Base-by-base conservation (phyloP, 2,888 invertebrate genomes). In the Deilephila porcellus region DNA sequence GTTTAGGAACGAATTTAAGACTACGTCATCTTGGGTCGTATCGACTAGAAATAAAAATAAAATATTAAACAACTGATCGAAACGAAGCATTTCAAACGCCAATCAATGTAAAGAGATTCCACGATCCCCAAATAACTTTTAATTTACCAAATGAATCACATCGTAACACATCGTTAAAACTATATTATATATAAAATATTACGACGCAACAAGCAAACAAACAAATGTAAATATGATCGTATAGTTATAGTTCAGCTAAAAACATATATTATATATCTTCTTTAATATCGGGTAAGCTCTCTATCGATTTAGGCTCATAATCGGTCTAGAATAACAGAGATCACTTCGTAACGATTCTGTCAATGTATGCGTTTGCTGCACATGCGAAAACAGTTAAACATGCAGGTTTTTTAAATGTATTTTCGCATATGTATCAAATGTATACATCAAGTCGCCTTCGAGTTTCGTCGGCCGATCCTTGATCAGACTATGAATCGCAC, bases 251-350 rank as follows among this genome's bases (percentile, higher is more conserved):
- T 84, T 87, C 90, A 88, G 90, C 86, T 91, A 88, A 88, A 90
- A 88, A 91, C 92, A 92, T 85, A 89, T 87, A 91, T 93, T 93
- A 90, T 91, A 93, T 92, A 93, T 92, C 91, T 91, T 92, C 93
- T 91, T 90, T 90, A 85, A 89, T 91, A 90, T 85, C 89, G 89
- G 86, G 82, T 93, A 94, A 94, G 94, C 94, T 94, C 94, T 94
- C 90, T 94, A 93, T 89, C 85, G 85, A 88, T 86, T 93, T 94
- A 94, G 94, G 94, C 94, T 93, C 90, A 86, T 85, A 86, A 87
- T 88, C 84, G 81, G 80, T 90, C 90, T 88, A 88, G 90, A 91
- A 89, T 82, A 85, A 90, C 92, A 91, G 85, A 90, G 89, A 88
- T 86, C 79, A 88, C 90, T 88, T 59, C 59, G 19, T 67, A n/a